Conservation (phyloP, 1,140 invertebrate species). For the Hypothenemus hampei region DNA sequence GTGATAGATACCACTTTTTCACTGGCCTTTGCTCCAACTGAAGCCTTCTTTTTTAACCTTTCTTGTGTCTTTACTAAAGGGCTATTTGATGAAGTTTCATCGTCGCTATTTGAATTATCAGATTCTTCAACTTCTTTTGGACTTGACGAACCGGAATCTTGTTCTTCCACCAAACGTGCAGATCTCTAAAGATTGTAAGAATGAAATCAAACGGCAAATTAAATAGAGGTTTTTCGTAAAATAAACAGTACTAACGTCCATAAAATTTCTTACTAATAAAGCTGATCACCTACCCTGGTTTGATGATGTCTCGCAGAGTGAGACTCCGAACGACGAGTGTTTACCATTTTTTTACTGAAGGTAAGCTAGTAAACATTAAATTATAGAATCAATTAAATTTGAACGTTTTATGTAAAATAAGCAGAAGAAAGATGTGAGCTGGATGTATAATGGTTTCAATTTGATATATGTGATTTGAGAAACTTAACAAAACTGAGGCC, state of each 20-base stretch:
- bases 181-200: background rate
- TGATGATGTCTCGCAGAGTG: constrained; percentile 35
- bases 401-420: too few relatives aligned
- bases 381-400: too few relatives aligned
- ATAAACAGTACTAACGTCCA: background rate
- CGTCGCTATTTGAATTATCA: constrained; percentile 29
- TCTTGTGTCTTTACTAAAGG: constrained; percentile 12
- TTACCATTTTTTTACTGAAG: constrained; percentile 44
- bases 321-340: constrained; percentile 42
- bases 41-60: constrained; percentile 16
- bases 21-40: background rate
- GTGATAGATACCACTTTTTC: constrained; percentile 10
- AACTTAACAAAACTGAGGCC: too few relatives aligned
- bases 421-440: too few relatives aligned
- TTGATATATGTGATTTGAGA: too few relatives aligned
- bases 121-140: constrained; percentile 29
- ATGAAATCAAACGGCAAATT: background rate
- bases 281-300: constrained; percentile 40
- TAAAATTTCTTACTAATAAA: background rate
- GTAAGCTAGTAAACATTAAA: too few relatives aligned
- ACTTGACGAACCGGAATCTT: constrained; percentile 31
- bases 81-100: constrained; percentile 28
- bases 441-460: too few relatives aligned
- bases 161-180: constrained; percentile 7
- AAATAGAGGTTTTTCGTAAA: background rate